phyloP scores from a whole-genome alignment of 2,888 invertebrate genomes.

The Ganaspis brasiliensis region DNA sequence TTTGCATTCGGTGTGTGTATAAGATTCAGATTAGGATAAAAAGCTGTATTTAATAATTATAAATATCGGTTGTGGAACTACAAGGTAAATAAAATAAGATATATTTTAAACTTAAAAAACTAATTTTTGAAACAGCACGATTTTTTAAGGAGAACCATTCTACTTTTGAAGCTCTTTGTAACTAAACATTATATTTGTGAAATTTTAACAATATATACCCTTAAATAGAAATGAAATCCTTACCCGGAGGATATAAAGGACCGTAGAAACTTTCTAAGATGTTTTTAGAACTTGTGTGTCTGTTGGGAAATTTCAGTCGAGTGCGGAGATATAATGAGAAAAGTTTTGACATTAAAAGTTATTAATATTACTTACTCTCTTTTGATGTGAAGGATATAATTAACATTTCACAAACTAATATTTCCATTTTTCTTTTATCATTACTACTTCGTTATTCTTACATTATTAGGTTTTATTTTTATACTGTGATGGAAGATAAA shows the following conservation, averaged over 20 bases:
- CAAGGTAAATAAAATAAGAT: too few species aligned
- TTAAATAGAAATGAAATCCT: not conserved
- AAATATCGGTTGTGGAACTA: too few species aligned
- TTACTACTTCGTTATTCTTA: too few species aligned
- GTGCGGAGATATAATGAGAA: slow-evolving; percentile 4
- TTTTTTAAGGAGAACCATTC: too few species aligned
- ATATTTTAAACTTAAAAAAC: too few species aligned
- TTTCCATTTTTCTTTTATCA: not conserved
- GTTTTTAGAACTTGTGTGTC: slow-evolving; percentile 11
- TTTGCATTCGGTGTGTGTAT: slow-evolving; percentile 13
- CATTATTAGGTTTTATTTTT: too few species aligned
- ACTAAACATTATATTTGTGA: not conserved
- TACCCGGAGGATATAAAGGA: not conserved
- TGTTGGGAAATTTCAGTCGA: slow-evolving; percentile 1
- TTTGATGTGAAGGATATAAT: not conserved
- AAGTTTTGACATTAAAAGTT: not conserved
- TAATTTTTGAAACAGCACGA: too few species aligned
- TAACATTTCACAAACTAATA: not conserved
- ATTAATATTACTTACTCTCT: not conserved
- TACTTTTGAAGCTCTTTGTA: not conserved
- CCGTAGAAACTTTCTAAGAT: slow-evolving; percentile 5
- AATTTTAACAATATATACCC: slow-evolving; percentile 2
- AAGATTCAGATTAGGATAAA: slow-evolving; percentile 15
- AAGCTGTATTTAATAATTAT: too few species aligned
- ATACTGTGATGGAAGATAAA: too few species aligned